Evolutionary conservation across 2,113 vertebrate genomes (phyloP).

Genomic region (Panurus biarmicus): DNA sequence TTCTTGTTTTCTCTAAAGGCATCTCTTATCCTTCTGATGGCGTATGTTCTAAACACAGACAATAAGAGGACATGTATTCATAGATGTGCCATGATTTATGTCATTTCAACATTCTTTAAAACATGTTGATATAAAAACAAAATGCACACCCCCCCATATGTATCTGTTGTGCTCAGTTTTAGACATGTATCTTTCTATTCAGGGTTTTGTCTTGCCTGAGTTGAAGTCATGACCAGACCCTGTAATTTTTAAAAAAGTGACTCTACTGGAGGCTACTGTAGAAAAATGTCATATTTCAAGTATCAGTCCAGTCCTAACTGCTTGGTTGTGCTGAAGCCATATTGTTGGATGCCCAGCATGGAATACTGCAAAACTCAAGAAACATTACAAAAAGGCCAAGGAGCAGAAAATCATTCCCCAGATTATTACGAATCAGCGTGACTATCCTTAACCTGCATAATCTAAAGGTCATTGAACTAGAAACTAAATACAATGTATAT

Average conservation of each 20-base stretch:
- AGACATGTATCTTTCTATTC: not conserved
- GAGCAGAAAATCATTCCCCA: not conserved
- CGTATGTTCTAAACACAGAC: slow-evolving; percentile 79
- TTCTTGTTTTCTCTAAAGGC: slow-evolving; percentile 88
- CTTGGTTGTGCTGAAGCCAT: not conserved
- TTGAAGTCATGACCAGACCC: not conserved
- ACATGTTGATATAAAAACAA: not conserved
- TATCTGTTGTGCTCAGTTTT: not conserved
- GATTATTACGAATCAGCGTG: not conserved
- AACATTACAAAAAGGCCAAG: not conserved
- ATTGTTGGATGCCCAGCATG: not conserved
- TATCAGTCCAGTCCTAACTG: not conserved
- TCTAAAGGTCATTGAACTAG: not conserved
- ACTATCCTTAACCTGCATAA: not conserved
- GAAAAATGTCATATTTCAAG: not conserved
- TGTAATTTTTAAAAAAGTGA: not conserved
- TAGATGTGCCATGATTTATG: not conserved
- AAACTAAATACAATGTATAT: not conserved
- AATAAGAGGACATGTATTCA: not conserved
- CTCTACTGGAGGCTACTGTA: not conserved
- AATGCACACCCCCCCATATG: not conserved
- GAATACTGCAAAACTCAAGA: not conserved
- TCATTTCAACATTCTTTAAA: not conserved
- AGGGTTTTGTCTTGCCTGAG: not conserved
- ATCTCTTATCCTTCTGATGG: slow-evolving; percentile 86